phyloP scores from a whole-genome alignment of 2,797 vertebrate genomes.

The Aratinga solstitialis region DNA sequence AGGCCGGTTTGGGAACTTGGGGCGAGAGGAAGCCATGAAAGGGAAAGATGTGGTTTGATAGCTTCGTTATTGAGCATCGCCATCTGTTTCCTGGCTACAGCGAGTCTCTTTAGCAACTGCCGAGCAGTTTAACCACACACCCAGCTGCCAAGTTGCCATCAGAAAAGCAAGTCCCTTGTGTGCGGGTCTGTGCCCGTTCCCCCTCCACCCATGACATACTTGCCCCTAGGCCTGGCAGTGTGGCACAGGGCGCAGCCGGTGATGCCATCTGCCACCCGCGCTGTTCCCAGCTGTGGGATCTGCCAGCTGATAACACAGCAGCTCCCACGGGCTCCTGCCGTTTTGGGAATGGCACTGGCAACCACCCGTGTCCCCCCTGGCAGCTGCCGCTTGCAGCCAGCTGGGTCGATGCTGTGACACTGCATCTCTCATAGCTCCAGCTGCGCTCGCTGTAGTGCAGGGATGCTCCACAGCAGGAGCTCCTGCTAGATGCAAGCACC shows the following conservation, averaged over 20 bases:
- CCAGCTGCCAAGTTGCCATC: slow-evolving; percentile 1
- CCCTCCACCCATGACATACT: neutral
- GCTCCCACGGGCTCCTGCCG: accelerated
- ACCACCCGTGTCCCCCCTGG: neutral
- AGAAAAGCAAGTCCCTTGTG: neutral
- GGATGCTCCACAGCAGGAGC: neutral
- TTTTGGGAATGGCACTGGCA: accelerated
- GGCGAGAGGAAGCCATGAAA: neutral
- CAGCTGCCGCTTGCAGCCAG: neutral
- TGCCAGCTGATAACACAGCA: neutral
- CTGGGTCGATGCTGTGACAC: accelerated
- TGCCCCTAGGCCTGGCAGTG: accelerated
- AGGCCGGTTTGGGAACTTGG: neutral
- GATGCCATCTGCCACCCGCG: neutral
- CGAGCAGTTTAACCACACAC: slow-evolving; percentile 62
- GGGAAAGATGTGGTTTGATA: slow-evolving; percentile 56
- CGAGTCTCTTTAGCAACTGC: slow-evolving; percentile 63
- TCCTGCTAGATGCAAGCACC: neutral
- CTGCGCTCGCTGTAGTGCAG: neutral
- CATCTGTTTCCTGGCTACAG: slow-evolving; percentile 73
- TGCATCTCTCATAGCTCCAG: neutral
- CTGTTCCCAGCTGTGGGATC: slow-evolving; percentile 2
- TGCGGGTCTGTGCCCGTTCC: neutral
- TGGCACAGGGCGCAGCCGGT: neutral
- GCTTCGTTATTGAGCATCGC: slow-evolving; percentile 25